Conservation (phyloP, 2,797 vertebrate species). For the Sebastiscus tertius region DNA sequence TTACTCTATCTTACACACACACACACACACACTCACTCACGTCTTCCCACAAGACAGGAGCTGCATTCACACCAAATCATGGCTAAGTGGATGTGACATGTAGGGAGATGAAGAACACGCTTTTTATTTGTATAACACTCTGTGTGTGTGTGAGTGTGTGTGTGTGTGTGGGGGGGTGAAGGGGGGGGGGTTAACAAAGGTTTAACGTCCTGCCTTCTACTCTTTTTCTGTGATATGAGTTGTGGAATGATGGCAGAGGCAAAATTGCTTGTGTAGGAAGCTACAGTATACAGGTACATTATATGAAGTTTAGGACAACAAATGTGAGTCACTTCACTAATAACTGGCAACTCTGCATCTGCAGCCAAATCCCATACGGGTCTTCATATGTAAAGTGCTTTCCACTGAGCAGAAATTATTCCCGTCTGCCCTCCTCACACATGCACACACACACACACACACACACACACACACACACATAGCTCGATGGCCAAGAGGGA, state of each 20-base stretch:
- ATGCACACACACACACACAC: conserved; percentile 17
- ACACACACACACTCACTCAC: conserved; percentile 5
- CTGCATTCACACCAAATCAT: conserved; percentile 40
- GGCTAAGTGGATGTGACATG: conserved; percentile 66
- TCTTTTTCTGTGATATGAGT: not conserved
- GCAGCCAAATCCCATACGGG: conserved; percentile 41
- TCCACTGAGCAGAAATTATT: conserved; percentile 47
- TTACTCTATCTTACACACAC: not conserved
- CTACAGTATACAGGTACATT: not conserved
- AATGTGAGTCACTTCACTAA: conserved; percentile 41
- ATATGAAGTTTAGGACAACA: conserved; percentile 26
- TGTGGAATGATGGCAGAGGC: not conserved
- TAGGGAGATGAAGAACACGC: conserved; percentile 57
- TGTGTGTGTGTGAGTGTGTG: not conserved
- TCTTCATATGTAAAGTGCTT: conserved; percentile 62
- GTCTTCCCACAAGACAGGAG: not conserved
- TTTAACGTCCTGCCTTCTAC: not conserved
- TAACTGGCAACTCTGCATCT: conserved; percentile 46
- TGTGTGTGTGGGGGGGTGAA: not conserved
- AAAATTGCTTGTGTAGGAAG: conserved; percentile 8
- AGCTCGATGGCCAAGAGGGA: conserved; percentile 49
- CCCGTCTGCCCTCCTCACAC: conserved; percentile 22
- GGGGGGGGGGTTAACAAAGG: not conserved
- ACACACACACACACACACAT: conserved; percentile 12
- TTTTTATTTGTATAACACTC: conserved; percentile 3